phyloP scores from a whole-genome alignment of 1,140 invertebrate genomes.

The Brachystomella parvula region DNA sequence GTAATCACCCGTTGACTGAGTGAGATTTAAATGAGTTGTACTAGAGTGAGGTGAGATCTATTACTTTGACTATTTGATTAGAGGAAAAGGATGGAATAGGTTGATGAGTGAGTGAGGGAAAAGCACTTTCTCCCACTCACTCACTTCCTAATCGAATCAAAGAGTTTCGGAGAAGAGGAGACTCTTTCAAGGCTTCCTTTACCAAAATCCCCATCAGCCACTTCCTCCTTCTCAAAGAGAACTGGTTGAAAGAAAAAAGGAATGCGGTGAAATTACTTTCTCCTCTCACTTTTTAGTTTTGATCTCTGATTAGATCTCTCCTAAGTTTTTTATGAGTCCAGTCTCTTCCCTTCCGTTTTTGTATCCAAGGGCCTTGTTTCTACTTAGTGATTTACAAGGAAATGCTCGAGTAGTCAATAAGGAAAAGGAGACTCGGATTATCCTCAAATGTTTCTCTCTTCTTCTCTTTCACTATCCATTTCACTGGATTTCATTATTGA shows the following conservation, averaged over 20 bases:
- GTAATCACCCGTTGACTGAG: not conserved
- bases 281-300: slow-evolving; percentile 22
- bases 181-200: not conserved
- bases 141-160: slow-evolving; percentile 10
- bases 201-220: not conserved
- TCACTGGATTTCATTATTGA: not conserved
- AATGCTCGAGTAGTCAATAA: not conserved
- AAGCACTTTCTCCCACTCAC: slow-evolving; percentile 10
- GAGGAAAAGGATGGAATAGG: not conserved
- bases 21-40: not conserved
- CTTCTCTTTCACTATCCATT: not conserved
- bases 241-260: not conserved
- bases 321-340: slow-evolving; percentile 25
- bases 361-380: too few relatives aligned
- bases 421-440: not conserved
- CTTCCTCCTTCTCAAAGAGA: not conserved
- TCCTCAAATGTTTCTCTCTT: not conserved
- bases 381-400: too few relatives aligned
- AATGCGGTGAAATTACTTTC: slow-evolving; percentile 18
- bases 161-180: not conserved
- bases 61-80: not conserved
- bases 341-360: not conserved
- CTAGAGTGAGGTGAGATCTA: not conserved
- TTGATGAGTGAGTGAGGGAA: not conserved
- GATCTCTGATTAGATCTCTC: slow-evolving; percentile 27